Percentiles rank a stretch among this genome's conserved stretches.
phyloP scores from a whole-genome alignment of 2,888 invertebrate species.

The Caenorhabditis sp. region DNA sequence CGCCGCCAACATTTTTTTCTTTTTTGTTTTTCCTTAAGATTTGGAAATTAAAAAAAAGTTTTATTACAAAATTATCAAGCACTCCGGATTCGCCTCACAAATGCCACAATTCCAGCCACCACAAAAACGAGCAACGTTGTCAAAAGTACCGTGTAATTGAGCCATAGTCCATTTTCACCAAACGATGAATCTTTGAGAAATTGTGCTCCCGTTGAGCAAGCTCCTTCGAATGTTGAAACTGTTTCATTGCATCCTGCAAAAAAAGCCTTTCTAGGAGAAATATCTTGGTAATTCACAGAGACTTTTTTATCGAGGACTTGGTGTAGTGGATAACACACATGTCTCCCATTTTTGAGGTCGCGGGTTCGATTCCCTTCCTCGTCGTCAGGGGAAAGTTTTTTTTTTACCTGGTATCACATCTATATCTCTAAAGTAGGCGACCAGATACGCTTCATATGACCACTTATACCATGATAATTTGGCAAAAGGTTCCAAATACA shows the following conservation, averaged over 20 bases:
- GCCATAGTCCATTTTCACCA: slow-evolving; percentile 10
- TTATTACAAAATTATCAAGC: slow-evolving; percentile 4
- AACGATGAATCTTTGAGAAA: slow-evolving; percentile 7
- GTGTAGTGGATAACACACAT: no score
- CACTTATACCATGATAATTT: slow-evolving; percentile 72
- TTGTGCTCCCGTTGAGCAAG: slow-evolving; percentile 2
- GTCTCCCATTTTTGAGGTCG: slow-evolving; percentile 2
- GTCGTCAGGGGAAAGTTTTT: no score
- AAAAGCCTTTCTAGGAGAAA: no score
- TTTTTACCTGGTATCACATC: slow-evolving; percentile 14
- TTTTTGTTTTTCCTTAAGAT: no score
- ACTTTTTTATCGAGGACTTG: no score
- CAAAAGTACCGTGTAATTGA: slow-evolving; percentile 22
- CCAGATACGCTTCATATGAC: slow-evolving; percentile 62
- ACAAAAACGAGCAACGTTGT: slow-evolving; percentile 11
- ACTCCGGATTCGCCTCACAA: slow-evolving; percentile 17
- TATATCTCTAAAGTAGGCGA: slow-evolving; percentile 16
- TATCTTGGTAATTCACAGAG: no score
- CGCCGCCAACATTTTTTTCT: no score
- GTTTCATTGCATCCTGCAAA: neutral
- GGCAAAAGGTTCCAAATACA: slow-evolving; percentile 68
- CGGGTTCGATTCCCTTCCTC: no score
- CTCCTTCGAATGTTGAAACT: neutral
- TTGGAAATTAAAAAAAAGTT: no score
- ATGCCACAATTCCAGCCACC: slow-evolving; percentile 19